These are phyloP conservation scores for Augochlorella aurata DNA, from an alignment of 2,888 invertebrate genomes.

Conservation along the genomic window DNA sequence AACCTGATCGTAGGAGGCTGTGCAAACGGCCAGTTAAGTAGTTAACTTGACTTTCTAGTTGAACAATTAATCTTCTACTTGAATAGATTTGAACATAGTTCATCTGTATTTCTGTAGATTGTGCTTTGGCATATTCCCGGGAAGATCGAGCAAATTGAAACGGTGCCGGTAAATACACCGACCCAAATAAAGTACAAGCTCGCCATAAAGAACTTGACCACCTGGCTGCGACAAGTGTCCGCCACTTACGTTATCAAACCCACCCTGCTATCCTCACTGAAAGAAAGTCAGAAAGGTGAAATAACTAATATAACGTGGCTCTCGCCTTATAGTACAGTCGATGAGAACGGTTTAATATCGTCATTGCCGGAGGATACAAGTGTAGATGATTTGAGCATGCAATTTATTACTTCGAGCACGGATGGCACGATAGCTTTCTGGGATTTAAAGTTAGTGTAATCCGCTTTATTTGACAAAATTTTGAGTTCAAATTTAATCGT, in stretches of 20 bases:
- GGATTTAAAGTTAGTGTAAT: slow-evolving; percentile 85
- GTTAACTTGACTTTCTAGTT: background rate
- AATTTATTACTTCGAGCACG: slow-evolving; percentile 86
- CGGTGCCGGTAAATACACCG: slow-evolving; percentile 85
- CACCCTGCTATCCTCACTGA: slow-evolving; percentile 85
- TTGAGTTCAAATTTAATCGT: background rate
- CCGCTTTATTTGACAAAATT: background rate
- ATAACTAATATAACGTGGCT: slow-evolving; percentile 88
- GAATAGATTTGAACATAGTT: background rate
- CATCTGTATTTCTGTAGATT: slow-evolving; percentile 80
- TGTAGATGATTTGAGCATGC: slow-evolving; percentile 82
- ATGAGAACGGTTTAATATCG: slow-evolving; percentile 84
- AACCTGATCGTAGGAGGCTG: slow-evolving; percentile 89
- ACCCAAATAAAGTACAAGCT: slow-evolving; percentile 86
- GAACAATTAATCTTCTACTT: background rate
- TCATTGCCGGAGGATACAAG: slow-evolving; percentile 76
- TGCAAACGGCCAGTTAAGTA: slow-evolving; percentile 84
- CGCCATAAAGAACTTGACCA: slow-evolving; percentile 85
- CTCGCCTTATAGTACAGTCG: slow-evolving; percentile 85
- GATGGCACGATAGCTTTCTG: slow-evolving; percentile 89
- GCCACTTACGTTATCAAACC: slow-evolving; percentile 84
- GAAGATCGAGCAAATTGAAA: slow-evolving; percentile 86
- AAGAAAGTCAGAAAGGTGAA: slow-evolving; percentile 85
- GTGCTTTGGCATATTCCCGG: slow-evolving; percentile 88
- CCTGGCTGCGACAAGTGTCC: slow-evolving; percentile 87